A percentile compares a stretch with the other conserved stretches of the same genome.
Conservation (phyloP, 2,888 invertebrate genomes). For the Blera fallax region DNA sequence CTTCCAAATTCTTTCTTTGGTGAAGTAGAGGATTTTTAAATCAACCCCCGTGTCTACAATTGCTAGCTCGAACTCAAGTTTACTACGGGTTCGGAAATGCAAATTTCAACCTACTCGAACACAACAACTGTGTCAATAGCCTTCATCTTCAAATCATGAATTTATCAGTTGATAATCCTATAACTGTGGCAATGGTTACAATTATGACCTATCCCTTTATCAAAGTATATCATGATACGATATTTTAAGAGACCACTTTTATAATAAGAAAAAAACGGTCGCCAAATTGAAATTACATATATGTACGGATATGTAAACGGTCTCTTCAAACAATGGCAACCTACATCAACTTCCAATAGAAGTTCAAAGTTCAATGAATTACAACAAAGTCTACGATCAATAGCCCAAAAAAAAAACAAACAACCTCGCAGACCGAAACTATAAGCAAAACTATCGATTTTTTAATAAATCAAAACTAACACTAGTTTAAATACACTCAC, state of each 20-base stretch:
- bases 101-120: too few species aligned
- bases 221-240: too few species aligned
- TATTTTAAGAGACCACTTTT: not conserved
- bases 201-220: too few species aligned
- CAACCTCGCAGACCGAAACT: not conserved
- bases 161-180: too few species aligned
- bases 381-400: slow-evolving; percentile 4
- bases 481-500: slow-evolving; percentile 12
- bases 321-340: not conserved
- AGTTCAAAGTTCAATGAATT: slow-evolving; percentile 54
- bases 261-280: not conserved
- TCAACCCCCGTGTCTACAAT: too few species aligned
- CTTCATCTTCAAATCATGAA: too few species aligned
- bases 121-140: too few species aligned
- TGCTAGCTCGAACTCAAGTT: too few species aligned
- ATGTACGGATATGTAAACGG: not conserved
- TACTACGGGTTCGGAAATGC: too few species aligned
- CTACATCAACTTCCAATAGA: not conserved
- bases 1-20: too few species aligned
- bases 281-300: not conserved
- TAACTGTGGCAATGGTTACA: too few species aligned
- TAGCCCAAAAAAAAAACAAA: not conserved
- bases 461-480: slow-evolving; percentile 35
- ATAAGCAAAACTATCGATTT: slow-evolving; percentile 23
- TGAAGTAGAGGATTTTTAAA: too few species aligned